Base-by-base conservation (phyloP, 2,797 vertebrate species). In the Chiloscyllium punctatum region DNA sequence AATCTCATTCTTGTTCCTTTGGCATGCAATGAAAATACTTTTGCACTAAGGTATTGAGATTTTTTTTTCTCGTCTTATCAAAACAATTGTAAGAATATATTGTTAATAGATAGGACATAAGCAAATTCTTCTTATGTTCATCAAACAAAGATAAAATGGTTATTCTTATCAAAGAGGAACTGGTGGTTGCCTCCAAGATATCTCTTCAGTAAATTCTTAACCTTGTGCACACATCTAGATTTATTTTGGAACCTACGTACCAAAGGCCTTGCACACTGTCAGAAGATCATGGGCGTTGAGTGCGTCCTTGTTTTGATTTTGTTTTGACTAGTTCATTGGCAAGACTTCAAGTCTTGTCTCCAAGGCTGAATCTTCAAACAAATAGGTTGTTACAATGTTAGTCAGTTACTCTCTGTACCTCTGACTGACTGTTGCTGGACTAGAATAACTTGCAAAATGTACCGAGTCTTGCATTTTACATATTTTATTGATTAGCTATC, bases 241-340 rank as follows among this genome's bases (percentile, higher is more conserved):
- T 79, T 37, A 16, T n/a, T 79, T 79, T 79, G 74, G 11, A 79
- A 79, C 33, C 74, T 15, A 79, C 16, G 74, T 15, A n/a, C 33
- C 4, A 37, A 79, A 37, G 11, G 74, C 33, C 74, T 79, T 37
- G 74, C 74, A 4, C 74, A 16, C n/a, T 79, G 74, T 37, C 74
- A 79, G 33, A 79, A 79, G 74, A 79, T n/a, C 74, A 79, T 37
- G 33, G 11, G n/a, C 16, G 33, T 79, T n/a, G 3, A 79, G 57
- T 15, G 33, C 16, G 74, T 33, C 33, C 33, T 79, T 37, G 74
- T 79, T 79, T 11, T 37, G 13, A n/a, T n/a, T n/a, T 79, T 79
- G 33, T 79, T 79, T 79, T 79, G 74, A 79, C 74, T n/a, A 79
- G 74, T 79, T 79, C 74, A 79, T n/a, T 79, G 74, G 74, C 74